These are phyloP conservation scores for Pleuronectes platessa DNA, from an alignment of 2,113 vertebrate species.

Conservation along the genomic window DNA sequence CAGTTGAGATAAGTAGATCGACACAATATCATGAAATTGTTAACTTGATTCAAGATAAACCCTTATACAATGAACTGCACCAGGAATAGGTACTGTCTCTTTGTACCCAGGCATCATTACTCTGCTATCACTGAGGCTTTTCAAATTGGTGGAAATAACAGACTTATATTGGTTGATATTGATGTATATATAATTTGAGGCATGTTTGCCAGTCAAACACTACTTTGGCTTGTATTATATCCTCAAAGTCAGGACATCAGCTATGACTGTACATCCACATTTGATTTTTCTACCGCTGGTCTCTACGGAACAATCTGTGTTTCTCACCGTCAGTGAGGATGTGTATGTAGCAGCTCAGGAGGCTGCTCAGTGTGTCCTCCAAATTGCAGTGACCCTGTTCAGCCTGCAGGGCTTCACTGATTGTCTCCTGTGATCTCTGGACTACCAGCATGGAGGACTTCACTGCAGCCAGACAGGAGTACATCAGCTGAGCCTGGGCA, in stretches of 20 bases:
- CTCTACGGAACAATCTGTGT: background rate
- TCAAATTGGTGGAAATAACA: too few species aligned
- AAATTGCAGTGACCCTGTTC: constrained; percentile 38
- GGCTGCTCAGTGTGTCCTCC: constrained; percentile 83
- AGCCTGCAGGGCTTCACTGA: constrained; percentile 72
- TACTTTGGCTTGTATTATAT: background rate
- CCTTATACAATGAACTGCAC: too few species aligned
- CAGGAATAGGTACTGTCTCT: too few species aligned
- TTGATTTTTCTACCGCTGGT: background rate
- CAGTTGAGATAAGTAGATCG: too few species aligned
- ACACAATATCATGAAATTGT: too few species aligned
- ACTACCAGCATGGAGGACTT: constrained; percentile 90
- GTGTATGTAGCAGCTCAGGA: constrained; percentile 85
- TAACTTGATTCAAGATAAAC: too few species aligned
- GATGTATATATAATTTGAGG: background rate
- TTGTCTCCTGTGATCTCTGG: constrained; percentile 84
- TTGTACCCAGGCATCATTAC: too few species aligned
- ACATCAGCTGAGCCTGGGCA: constrained; percentile 90
- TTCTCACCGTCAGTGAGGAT: constrained; percentile 88
- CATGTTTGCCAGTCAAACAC: background rate
- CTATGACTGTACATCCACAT: background rate
- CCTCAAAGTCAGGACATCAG: too few species aligned
- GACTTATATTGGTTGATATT: too few species aligned
- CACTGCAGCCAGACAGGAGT: constrained; percentile 86
- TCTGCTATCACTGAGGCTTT: too few species aligned